phyloP scores from a whole-genome alignment of 2,797 vertebrate species.

The Astyanax mexicanus region DNA sequence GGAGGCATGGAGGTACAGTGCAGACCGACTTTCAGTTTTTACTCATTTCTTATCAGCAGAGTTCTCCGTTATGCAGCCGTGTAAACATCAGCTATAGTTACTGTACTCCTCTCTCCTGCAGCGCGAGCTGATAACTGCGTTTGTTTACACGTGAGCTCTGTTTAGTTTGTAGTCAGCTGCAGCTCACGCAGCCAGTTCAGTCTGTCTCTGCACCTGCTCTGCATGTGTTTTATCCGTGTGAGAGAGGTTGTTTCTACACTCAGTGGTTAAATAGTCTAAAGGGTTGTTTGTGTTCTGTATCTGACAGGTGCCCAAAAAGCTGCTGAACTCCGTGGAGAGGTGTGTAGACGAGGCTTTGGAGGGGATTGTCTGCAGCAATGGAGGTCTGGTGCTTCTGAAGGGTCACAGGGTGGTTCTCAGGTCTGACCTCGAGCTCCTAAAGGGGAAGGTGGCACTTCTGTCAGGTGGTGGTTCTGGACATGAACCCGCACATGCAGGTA shows the following conservation, averaged over 20 bases:
- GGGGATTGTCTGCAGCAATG: slow-evolving; percentile 79
- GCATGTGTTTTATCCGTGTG: too few species aligned
- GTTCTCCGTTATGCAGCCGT: too few species aligned
- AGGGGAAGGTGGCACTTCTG: slow-evolving; percentile 86
- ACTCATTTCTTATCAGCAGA: too few species aligned
- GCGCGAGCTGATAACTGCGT: too few species aligned
- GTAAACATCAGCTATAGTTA: too few species aligned
- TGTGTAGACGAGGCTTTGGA: slow-evolving; percentile 89
- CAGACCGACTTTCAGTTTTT: background rate
- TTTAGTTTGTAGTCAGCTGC: too few species aligned
- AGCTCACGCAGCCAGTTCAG: too few species aligned
- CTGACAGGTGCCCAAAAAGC: slow-evolving; percentile 81
- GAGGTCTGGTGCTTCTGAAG: slow-evolving; percentile 77
- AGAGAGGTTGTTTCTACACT: too few species aligned
- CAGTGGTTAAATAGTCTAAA: background rate
- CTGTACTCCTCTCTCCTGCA: too few species aligned
- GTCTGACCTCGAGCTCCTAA: slow-evolving; percentile 78
- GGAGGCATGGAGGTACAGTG: slow-evolving; percentile 1
- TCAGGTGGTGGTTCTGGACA: slow-evolving; percentile 94
- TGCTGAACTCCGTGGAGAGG: slow-evolving; percentile 80
- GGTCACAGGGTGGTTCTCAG: slow-evolving; percentile 88
- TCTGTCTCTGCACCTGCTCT: too few species aligned
- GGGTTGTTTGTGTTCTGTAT: background rate
- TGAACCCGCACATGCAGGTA: slow-evolving; percentile 93
- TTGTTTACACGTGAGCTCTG: too few species aligned